These are phyloP conservation scores for Ectemnius lituratus DNA, from an alignment of 2,888 invertebrate species.

Conservation along the genomic window DNA sequence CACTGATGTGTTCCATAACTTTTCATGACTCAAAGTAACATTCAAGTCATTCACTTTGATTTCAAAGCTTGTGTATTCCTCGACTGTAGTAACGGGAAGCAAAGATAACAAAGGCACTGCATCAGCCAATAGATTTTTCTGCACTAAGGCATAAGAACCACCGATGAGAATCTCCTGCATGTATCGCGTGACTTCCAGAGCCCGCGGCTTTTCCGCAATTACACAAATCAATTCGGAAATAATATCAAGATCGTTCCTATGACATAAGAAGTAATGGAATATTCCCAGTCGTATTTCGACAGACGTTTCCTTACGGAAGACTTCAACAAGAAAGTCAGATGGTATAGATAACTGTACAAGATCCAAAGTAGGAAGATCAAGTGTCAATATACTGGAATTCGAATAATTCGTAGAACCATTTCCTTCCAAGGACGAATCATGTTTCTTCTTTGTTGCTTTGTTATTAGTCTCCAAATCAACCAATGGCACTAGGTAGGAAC, in stretches of 20 bases:
- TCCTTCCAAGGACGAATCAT: slow-evolving; percentile 35
- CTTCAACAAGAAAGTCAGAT: slow-evolving; percentile 83
- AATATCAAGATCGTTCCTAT: slow-evolving; percentile 86
- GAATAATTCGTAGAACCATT: slow-evolving; percentile 19
- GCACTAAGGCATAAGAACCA: slow-evolving; percentile 85
- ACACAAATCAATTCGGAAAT: slow-evolving; percentile 85
- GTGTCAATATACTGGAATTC: slow-evolving; percentile 72
- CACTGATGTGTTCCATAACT: slow-evolving; percentile 89
- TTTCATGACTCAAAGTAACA: slow-evolving; percentile 86
- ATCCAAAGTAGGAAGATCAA: slow-evolving; percentile 86
- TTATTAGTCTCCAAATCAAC: slow-evolving; percentile 76
- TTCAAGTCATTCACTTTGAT: slow-evolving; percentile 81
- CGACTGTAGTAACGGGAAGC: slow-evolving; percentile 85
- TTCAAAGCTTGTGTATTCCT: slow-evolving; percentile 81
- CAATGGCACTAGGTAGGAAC: slow-evolving; percentile 85
- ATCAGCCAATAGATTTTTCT: slow-evolving; percentile 86
- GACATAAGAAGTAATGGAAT: slow-evolving; percentile 89
- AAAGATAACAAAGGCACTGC: slow-evolving; percentile 84
- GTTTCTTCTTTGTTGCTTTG: slow-evolving; percentile 74
- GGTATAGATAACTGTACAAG: slow-evolving; percentile 84
- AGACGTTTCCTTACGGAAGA: slow-evolving; percentile 84
- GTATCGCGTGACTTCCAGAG: slow-evolving; percentile 83
- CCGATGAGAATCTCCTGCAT: slow-evolving; percentile 91
- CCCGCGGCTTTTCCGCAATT: slow-evolving; percentile 82
- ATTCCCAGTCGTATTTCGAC: slow-evolving; percentile 88